Evolutionary conservation across 1,140 invertebrate species (phyloP), one percentile per base, ranked within the genome.

Genomic region (Brachionus manjavacas): DNA sequence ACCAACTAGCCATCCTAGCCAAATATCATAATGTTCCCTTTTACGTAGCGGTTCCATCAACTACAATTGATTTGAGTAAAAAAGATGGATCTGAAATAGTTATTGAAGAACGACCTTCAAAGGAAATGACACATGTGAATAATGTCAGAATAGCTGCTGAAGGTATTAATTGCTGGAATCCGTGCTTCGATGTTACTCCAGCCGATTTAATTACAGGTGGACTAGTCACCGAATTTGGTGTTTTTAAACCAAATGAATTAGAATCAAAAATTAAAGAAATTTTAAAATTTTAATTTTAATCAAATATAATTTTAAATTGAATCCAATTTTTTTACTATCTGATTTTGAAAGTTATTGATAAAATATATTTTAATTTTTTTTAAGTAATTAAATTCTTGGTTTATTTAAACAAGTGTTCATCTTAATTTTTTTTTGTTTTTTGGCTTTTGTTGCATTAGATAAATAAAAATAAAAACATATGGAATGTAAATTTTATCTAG

Each of bases 111-210:
- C 90, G 97, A 83, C 93, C 96, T 4, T 92, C 93, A 83, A 91
- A 91, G 12, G 97, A 99, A 91, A 94, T 99, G 92, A 96, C 95
- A 0, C 92, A 93, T 87, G 92, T 98, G 31, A 94, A 93, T 43
- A 94, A 94, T 86, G 91, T 93, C 84, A 91, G 92, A 87, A 94
- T 98, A 86, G 95, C 95, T 49, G 94, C 96, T 25, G 91, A 93
- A 87, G 95, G 94, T 87, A 95, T 98, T 84, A 91, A 92, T 68
- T 97, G 95, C 88, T 99, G 96, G 96, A 99, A 99, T 92, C 97
- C 97, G 60, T 94, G 96, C 0, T 99, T 99, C 91, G 97, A 99
- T 91, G 93, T 99, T 2, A 99, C 97, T n/a, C 96, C 97, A 20
- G 94, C 94, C 4, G 89, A 92, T 25, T 91, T 99, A 1, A 98